phyloP scores from a whole-genome alignment of 2,888 invertebrate species.

The Diadegma fenestrale region DNA sequence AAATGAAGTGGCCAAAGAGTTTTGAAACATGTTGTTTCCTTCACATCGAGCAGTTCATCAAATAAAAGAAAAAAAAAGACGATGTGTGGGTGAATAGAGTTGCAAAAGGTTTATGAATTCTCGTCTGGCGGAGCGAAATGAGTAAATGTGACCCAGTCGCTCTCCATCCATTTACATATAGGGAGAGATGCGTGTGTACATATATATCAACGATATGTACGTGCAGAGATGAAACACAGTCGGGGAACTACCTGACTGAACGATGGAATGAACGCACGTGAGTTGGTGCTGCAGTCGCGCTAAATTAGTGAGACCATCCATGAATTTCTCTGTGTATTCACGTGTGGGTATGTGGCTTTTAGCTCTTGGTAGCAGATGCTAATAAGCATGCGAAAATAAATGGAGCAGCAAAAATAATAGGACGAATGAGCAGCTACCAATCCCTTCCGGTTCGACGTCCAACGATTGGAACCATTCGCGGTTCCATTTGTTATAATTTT shows the following conservation, averaged over 20 bases:
- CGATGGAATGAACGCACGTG: conserved; percentile 34
- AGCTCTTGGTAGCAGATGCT: conserved; percentile 36
- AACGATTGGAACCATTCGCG: conserved; percentile 32
- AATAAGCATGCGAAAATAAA: conserved; percentile 60
- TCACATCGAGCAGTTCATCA: not conserved
- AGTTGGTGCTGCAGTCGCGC: conserved; percentile 1
- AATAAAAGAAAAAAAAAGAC: conserved; percentile 17
- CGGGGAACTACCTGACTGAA: conserved; percentile 30
- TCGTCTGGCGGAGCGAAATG: conserved; percentile 25
- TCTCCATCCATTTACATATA: not conserved
- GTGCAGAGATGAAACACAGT: conserved; percentile 42
- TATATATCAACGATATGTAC: conserved; percentile 2
- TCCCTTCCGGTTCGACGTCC: conserved; percentile 22
- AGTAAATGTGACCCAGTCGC: conserved; percentile 46
- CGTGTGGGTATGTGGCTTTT: not conserved
- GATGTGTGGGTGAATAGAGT: conserved; percentile 42
- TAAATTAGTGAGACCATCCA: conserved; percentile 29
- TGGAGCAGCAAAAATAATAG: conserved; percentile 33
- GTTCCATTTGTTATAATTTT: not conserved
- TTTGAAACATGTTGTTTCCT: conserved; percentile 9
- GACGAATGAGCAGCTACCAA: conserved; percentile 43
- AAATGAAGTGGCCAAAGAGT: not conserved
- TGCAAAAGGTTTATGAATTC: conserved; percentile 17
- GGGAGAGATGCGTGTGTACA: not conserved
- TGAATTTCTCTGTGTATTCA: not conserved